Conservation (phyloP, 2,113 vertebrate species). For the Colinus virginianus region DNA sequence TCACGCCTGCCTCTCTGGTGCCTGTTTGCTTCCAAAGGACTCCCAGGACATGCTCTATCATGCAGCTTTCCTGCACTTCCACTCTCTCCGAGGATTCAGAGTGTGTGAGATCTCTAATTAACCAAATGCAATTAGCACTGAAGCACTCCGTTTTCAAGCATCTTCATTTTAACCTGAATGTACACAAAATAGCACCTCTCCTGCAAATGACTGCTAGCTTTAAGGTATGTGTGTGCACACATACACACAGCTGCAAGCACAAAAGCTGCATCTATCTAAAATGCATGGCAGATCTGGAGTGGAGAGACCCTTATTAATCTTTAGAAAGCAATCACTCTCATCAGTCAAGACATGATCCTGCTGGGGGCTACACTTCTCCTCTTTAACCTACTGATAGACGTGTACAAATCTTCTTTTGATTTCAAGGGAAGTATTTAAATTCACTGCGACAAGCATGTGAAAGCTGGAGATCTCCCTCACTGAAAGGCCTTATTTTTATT, state of each 20-base stretch:
- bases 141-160: neutral
- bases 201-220: neutral
- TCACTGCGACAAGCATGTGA: fast-evolving
- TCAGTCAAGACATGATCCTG: neutral
- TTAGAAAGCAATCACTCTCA: neutral
- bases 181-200: neutral
- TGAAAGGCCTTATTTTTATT: neutral
- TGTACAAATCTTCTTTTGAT: neutral
- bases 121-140: neutral
- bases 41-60: neutral
- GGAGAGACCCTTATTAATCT: neutral
- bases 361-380: neutral
- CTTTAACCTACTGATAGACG: neutral
- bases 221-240: neutral
- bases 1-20: neutral
- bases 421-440: neutral
- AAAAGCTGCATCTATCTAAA: neutral
- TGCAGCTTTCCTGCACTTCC: neutral
- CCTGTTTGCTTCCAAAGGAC: neutral
- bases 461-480: neutral
- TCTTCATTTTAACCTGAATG: neutral
- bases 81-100: neutral
- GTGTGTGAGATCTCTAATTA: neutral
- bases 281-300: neutral
- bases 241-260: neutral